Evolutionary conservation across 2,888 invertebrate species (phyloP).

Genomic region (Aromia moschata): DNA sequence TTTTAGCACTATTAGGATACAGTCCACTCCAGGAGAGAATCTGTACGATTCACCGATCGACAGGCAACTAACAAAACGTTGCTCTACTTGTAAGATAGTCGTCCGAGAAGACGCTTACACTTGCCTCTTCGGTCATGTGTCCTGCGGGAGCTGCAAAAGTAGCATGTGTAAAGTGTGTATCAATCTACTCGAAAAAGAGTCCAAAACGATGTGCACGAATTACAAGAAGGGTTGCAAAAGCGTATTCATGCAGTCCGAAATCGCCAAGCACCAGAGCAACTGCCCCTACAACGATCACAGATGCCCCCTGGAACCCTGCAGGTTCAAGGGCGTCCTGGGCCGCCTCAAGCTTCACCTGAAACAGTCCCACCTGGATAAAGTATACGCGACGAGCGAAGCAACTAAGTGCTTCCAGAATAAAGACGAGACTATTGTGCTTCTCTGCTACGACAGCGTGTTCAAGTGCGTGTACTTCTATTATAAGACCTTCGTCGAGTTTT

Average conservation of each 20-base stretch:
- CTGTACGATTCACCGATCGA: constrained; percentile 34
- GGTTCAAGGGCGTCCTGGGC: constrained; percentile 32
- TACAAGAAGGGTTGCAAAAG: constrained; percentile 47
- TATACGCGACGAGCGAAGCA: constrained; percentile 40
- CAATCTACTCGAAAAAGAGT: constrained; percentile 40
- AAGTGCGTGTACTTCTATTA: constrained; percentile 51
- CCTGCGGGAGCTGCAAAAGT: constrained; percentile 47
- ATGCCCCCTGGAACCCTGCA: constrained; percentile 48
- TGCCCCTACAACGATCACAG: constrained; percentile 48
- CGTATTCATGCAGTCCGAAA: constrained; percentile 38
- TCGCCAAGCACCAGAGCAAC: constrained; percentile 47
- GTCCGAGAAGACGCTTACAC: constrained; percentile 36
- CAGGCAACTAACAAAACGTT: constrained; percentile 23
- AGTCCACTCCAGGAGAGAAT: constrained; percentile 25
- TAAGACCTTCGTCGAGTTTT: constrained; percentile 48
- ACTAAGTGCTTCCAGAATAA: constrained; percentile 38
- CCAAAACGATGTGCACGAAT: constrained; percentile 48
- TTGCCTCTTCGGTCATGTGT: constrained; percentile 48
- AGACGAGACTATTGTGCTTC: constrained; percentile 47
- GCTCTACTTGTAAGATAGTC: constrained; percentile 38
- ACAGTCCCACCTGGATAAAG: constrained; percentile 40
- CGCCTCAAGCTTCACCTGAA: constrained; percentile 45
- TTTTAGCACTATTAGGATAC: constrained; percentile 34
- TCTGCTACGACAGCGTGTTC: constrained; percentile 49
- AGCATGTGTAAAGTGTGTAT: constrained; percentile 48